phyloP scores from a whole-genome alignment of 2,888 invertebrate genomes.

The Cheilosia pagana region DNA sequence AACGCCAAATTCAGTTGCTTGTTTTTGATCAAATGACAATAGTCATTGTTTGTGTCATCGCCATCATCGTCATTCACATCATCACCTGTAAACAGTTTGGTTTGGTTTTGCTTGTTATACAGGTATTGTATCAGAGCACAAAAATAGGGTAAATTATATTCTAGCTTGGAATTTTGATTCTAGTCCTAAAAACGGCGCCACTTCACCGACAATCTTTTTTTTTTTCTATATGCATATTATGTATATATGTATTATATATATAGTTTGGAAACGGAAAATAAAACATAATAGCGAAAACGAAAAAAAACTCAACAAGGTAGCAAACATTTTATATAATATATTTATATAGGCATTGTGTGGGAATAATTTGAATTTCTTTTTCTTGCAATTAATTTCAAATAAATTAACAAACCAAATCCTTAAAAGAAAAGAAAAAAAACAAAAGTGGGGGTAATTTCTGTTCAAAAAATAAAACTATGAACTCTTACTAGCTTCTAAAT shows the following conservation, averaged over 20 bases:
- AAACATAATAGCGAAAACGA: slow-evolving; percentile 64
- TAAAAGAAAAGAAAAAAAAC: slow-evolving; percentile 40
- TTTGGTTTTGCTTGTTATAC: slow-evolving; percentile 74
- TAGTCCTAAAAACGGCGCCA: slow-evolving; percentile 65
- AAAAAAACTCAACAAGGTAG: slow-evolving; percentile 71
- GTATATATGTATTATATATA: slow-evolving; percentile 45
- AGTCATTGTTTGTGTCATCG: slow-evolving; percentile 76
- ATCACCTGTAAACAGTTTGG: slow-evolving; percentile 82
- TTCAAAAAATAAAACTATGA: slow-evolving; percentile 34
- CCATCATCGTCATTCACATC: slow-evolving; percentile 77
- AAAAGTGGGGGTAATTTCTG: slow-evolving; percentile 46
- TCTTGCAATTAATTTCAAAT: slow-evolving; percentile 64
- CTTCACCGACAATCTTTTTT: slow-evolving; percentile 41
- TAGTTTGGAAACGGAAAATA: slow-evolving; percentile 50
- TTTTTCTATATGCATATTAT: slow-evolving; percentile 33
- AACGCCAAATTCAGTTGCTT: slow-evolving; percentile 81
- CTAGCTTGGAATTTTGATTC: slow-evolving; percentile 61
- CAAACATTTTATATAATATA: slow-evolving; percentile 57
- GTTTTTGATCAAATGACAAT: slow-evolving; percentile 81
- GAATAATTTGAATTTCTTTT: slow-evolving; percentile 40
- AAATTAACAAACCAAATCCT: slow-evolving; percentile 58
- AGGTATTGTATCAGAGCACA: slow-evolving; percentile 58
- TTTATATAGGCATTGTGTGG: slow-evolving; percentile 64
- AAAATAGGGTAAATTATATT: slow-evolving; percentile 64
- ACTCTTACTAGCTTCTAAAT: slow-evolving; percentile 33